These are phyloP conservation scores for Chiridota heheva DNA, from an alignment of 35 echinoderm and acorn worm species.

Conservation along the genomic window DNA sequence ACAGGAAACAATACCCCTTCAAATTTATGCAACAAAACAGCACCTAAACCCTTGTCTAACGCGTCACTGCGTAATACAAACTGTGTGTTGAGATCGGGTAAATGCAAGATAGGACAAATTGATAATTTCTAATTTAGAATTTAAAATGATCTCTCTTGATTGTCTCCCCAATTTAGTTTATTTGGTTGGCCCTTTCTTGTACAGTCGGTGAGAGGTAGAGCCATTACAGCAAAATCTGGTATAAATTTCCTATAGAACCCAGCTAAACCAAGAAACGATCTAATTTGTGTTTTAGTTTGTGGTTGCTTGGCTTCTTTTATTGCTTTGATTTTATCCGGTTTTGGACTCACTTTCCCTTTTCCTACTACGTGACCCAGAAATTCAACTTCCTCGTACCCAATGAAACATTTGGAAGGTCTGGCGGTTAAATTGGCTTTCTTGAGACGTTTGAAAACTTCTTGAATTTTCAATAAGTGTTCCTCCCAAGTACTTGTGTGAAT, in stretches of 20 bases:
- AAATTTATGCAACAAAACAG: slow-evolving; percentile 16
- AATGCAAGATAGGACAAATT: not conserved
- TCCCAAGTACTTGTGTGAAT: slow-evolving; percentile 34
- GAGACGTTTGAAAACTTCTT: slow-evolving; percentile 5
- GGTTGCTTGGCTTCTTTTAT: not conserved
- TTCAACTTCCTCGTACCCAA: slow-evolving; percentile 19
- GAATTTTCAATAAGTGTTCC: not conserved
- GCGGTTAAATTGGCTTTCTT: slow-evolving; percentile 26
- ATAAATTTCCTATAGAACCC: slow-evolving; percentile 48
- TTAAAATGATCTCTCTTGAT: not conserved
- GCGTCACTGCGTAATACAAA: slow-evolving; percentile 27
- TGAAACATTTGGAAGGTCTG: slow-evolving; percentile 29
- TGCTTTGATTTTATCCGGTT: slow-evolving; percentile 19
- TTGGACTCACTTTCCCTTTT: slow-evolving; percentile 3
- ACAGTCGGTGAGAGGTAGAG: slow-evolving; percentile 14
- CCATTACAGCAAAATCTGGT: slow-evolving; percentile 18
- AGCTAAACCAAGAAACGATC: slow-evolving; percentile 27
- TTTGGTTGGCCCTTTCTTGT: slow-evolving; percentile 38
- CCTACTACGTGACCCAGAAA: slow-evolving; percentile 38
- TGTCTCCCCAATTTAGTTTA: not conserved
- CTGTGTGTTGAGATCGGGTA: slow-evolving; percentile 13
- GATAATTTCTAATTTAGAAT: slow-evolving; percentile 1
- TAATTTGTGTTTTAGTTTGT: not conserved
- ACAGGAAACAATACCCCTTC: slow-evolving; percentile 34
- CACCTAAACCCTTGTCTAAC: too few species aligned